Percentiles rank a stretch among this genome's conserved stretches.
Conservation (phyloP, 30 jellyfish, hydroid and myxozoan species). For the Chrysaora quinquecirrha region DNA sequence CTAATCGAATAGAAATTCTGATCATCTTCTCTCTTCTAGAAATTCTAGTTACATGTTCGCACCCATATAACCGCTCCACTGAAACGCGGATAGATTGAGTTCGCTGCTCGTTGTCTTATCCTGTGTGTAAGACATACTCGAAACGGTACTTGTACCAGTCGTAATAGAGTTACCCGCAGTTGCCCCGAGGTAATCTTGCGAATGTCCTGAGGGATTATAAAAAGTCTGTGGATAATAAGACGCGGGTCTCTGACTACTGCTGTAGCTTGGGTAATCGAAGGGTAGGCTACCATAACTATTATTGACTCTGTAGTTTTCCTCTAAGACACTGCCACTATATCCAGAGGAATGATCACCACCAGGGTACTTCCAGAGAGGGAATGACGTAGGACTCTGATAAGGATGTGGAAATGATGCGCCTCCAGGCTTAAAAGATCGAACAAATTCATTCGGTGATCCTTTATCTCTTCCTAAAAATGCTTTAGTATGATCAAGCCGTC, state of each 20-base stretch:
- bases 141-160: slow-evolving; percentile 89
- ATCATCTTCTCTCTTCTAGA: background rate
- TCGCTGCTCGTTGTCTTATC: slow-evolving; percentile 85
- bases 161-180: slow-evolving; percentile 71
- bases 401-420: slow-evolving; percentile 86
- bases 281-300: slow-evolving; percentile 86
- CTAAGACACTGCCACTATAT: slow-evolving; percentile 73
- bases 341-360: slow-evolving; percentile 74
- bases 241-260: slow-evolving; percentile 82
- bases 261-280: slow-evolving; percentile 88
- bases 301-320: slow-evolving; percentile 82
- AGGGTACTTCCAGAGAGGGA: slow-evolving; percentile 97
- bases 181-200: slow-evolving; percentile 85
- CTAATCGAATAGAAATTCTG: slow-evolving; percentile 46
- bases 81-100: slow-evolving; percentile 89
- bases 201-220: slow-evolving; percentile 86
- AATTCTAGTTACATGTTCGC: slow-evolving; percentile 81
- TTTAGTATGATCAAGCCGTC: slow-evolving; percentile 87
- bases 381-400: slow-evolving; percentile 75
- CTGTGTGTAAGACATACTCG: slow-evolving; percentile 89
- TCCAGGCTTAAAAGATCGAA: slow-evolving; percentile 91
- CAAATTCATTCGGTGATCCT: slow-evolving; percentile 89
- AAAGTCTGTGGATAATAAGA: slow-evolving; percentile 89
- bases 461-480: slow-evolving; percentile 91
- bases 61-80: slow-evolving; percentile 96